Base-by-base conservation (phyloP, 1,140 invertebrate species). In the Caerostris extrusa region DNA sequence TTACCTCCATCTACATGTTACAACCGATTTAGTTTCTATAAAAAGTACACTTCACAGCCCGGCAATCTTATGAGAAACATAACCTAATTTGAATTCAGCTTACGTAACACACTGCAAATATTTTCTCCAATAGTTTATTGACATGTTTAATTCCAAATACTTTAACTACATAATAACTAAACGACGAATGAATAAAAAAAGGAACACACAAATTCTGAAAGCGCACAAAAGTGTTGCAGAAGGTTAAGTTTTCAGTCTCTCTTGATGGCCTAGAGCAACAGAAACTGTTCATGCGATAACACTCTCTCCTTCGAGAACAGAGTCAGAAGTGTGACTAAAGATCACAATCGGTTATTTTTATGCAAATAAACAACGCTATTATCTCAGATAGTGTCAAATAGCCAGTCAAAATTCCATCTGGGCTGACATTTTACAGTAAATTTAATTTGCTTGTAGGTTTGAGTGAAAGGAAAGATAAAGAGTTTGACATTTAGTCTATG, bases 221-320 rank as follows among this genome's bases (percentile, higher is more conserved):
- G 34, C 34, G 19, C 50, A 77, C 69, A 19, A 10, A 10, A 10
- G 71, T 12, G 3, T 50, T 77, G 71, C 53, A 50, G 8, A 53
- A 12, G 34, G 34, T 77, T 8, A 77, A 19, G 50, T 77, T 12
- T 19, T 77, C 12, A 53, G 19, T 50, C 8, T 69, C 10, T 50
- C 19, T 77, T 5, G 3, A 77, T 34, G 5, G 71, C 71, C 71
- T 12, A 50, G 50, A 77, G 71, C 19, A 12, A 12, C 7, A 53
- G 53, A 64, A 77, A 50, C 14, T 77, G 34, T 77, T 77, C 71
- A 77, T 53, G 71, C 71, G 71, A 77, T 50, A 71, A 77, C 61
- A 6, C 61, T 12, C 34, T 8, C 7, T 34, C 71, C 34, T 34
- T 53, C 34, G 34, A 50, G 7, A 12, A 10, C 3, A 77, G 5